phyloP scores from a whole-genome alignment of 2,113 vertebrate genomes.

The Coptodon bakossiorum region DNA sequence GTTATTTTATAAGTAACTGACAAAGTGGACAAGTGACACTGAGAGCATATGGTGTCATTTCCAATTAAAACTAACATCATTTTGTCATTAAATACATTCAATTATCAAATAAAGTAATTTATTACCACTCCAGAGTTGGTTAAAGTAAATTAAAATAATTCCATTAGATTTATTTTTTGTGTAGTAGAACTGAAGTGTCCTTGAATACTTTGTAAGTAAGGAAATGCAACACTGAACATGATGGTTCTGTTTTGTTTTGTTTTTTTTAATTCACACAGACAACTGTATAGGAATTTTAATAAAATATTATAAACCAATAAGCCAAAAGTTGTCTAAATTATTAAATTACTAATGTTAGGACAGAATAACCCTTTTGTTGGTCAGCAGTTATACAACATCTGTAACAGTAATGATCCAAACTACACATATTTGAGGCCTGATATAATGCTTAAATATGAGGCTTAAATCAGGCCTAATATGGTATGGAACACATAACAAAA shows the following conservation, averaged over 20 bases:
- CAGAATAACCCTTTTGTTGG: neutral
- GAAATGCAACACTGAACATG: neutral
- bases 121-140: accelerated
- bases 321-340: neutral
- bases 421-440: accelerated
- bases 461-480: neutral
- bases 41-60: neutral
- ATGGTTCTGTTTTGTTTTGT: no score
- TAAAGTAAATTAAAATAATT: neutral
- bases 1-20: neutral
- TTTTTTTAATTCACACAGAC: neutral
- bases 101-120: neutral
- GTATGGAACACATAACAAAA: neutral
- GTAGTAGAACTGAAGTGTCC: neutral
- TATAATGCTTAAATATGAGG: neutral
- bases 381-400: neutral
- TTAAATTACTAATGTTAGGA: neutral
- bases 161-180: neutral
- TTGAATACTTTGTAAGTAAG: neutral
- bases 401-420: neutral
- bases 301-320: neutral
- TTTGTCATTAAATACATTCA: neutral
- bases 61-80: accelerated
- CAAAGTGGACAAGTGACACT: neutral
- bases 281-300: accelerated